Conservation (phyloP, 30 jellyfish, hydroid and myxozoan genomes). For the Catostylus mosaicus region DNA sequence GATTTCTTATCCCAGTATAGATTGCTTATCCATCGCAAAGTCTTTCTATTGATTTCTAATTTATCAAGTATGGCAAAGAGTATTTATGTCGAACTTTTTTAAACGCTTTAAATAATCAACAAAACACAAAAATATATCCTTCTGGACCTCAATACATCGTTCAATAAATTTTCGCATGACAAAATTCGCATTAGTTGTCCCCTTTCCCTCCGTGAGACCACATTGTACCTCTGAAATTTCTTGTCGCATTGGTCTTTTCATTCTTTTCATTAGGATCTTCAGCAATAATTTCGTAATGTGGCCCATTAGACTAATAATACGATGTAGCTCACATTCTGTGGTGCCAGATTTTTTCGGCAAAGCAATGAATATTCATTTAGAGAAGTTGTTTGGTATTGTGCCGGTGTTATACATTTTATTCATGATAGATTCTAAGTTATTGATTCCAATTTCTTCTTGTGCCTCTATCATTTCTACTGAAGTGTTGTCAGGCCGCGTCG, state of each 20-base stretch:
- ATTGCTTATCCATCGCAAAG: conserved; percentile 5
- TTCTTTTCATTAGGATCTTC: no score
- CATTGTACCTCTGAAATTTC: neutral
- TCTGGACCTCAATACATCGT: conserved; percentile 20
- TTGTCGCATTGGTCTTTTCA: neutral
- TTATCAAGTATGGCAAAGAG: conserved; percentile 3
- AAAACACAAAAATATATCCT: conserved; percentile 19
- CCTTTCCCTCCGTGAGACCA: conserved; percentile 1
- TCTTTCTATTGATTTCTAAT: conserved; percentile 23
- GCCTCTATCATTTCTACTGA: conserved; percentile 53
- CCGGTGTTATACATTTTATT: conserved; percentile 37
- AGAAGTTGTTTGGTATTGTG: conserved; percentile 2
- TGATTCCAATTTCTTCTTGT: conserved; percentile 31
- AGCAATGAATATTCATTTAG: neutral
- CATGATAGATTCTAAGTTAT: conserved; percentile 20
- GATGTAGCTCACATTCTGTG: neutral
- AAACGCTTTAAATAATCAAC: conserved; percentile 42
- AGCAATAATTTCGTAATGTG: no score
- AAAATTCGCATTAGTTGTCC: conserved; percentile 44
- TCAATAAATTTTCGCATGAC: conserved; percentile 1
- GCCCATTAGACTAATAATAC: neutral
- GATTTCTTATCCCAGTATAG: conserved; percentile 20
- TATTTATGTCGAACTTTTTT: conserved; percentile 24
- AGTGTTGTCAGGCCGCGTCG: conserved; percentile 8
- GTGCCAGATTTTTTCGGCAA: neutral